Evolutionary conservation across 92 coral and sea anemone genomes (phyloP).

Genomic region (Chrysogorgia sp.): DNA sequence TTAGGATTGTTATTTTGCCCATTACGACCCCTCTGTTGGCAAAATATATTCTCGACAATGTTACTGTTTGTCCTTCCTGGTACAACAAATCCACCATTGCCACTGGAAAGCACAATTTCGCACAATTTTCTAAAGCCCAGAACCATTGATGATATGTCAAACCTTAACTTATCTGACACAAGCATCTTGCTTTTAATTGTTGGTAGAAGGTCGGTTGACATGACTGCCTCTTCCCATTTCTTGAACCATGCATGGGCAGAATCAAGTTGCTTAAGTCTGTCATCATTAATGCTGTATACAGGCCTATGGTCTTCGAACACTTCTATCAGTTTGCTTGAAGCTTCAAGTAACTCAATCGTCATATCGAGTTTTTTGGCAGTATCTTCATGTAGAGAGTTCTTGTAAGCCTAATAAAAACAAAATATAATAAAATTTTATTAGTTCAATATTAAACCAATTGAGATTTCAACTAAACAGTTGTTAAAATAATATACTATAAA

Average conservation of each 20-base stretch:
- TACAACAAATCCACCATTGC: neutral
- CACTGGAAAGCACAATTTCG: neutral
- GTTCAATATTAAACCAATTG: no score
- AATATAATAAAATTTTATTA: no score
- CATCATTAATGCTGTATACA: slow-evolving; percentile 15
- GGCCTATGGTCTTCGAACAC: slow-evolving; percentile 17
- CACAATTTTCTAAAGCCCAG: slow-evolving; percentile 10
- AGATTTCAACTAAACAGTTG: no score
- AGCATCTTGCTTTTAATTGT: neutral
- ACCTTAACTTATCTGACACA: slow-evolving; percentile 6
- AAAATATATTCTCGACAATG: slow-evolving; percentile 25
- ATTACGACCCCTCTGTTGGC: slow-evolving; percentile 41
- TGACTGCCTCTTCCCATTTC: slow-evolving; percentile 1
- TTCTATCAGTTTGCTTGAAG: slow-evolving; percentile 26
- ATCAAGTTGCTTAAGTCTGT: neutral
- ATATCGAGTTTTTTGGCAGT: slow-evolving; percentile 8
- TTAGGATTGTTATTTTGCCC: slow-evolving; percentile 65
- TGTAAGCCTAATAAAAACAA: neutral
- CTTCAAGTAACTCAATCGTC: slow-evolving; percentile 21
- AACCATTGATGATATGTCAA: slow-evolving; percentile 17
- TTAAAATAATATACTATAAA: no score
- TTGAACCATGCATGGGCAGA: neutral
- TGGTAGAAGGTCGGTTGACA: no score
- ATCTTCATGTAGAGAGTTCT: neutral
- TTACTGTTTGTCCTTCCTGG: slow-evolving; percentile 17